phyloP scores from a whole-genome alignment of 2,888 invertebrate genomes.

The Temnothorax rugatulus region DNA sequence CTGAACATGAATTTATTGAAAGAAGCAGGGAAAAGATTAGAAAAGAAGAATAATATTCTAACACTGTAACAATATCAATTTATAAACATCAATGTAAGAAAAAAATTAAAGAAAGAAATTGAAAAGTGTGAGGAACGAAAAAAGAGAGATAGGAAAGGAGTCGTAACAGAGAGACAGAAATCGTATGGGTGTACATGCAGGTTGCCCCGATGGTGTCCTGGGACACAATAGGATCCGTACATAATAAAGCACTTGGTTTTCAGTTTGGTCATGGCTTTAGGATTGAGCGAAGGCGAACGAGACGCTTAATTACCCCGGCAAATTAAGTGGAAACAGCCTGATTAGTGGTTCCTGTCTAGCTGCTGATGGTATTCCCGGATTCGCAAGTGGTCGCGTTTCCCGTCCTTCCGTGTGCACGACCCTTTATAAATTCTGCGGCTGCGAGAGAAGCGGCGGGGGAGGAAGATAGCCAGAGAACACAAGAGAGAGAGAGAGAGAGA shows the following conservation, averaged over 20 bases:
- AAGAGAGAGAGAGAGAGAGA: conserved; percentile 34
- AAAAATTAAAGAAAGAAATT: neutral
- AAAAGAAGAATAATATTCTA: neutral
- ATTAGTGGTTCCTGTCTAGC: conserved; percentile 82
- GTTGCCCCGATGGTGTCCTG: conserved; percentile 56
- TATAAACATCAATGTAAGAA: neutral
- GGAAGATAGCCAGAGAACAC: conserved; percentile 28
- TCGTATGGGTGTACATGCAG: conserved; percentile 38
- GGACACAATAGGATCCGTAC: conserved; percentile 81
- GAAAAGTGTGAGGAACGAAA: neutral
- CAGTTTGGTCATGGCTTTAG: conserved; percentile 80
- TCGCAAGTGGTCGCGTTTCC: conserved; percentile 67
- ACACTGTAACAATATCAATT: neutral
- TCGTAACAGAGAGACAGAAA: conserved; percentile 38
- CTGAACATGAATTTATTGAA: neutral
- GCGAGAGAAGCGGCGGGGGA: conserved; percentile 9
- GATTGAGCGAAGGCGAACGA: conserved; percentile 79
- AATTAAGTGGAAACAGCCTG: conserved; percentile 85
- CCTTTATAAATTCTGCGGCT: conserved; percentile 68
- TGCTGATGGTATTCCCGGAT: conserved; percentile 76
- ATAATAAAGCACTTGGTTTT: conserved; percentile 82
- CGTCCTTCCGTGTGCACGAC: conserved; percentile 55
- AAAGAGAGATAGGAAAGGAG: neutral
- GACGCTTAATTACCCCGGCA: conserved; percentile 84
- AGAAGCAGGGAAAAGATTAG: neutral